Evolutionary conservation across 1,140 invertebrate species (phyloP).

Genomic region (Oreohelix idahoensis): DNA sequence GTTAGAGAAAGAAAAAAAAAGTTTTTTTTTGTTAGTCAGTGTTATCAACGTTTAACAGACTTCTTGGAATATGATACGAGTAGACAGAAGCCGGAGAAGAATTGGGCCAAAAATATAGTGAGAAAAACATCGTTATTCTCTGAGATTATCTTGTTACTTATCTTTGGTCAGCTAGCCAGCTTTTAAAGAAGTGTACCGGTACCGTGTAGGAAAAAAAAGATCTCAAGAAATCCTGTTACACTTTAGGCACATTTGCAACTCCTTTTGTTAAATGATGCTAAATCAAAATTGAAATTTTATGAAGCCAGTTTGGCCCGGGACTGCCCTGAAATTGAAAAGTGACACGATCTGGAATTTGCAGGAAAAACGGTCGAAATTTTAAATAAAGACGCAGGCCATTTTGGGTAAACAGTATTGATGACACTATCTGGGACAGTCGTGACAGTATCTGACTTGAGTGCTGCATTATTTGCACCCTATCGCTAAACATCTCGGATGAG

Average conservation of each 20-base stretch:
- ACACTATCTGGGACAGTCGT: conserved; percentile 9
- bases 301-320: background rate
- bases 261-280: background rate
- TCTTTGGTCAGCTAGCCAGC: too few relatives aligned
- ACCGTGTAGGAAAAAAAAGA: too few relatives aligned
- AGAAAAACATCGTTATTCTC: too few relatives aligned
- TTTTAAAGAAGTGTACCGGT: too few relatives aligned
- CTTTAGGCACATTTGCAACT: background rate
- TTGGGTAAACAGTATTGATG: conserved; percentile 3
- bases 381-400: conserved; percentile 15
- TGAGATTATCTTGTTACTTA: too few relatives aligned
- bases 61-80: too few relatives aligned
- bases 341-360: background rate
- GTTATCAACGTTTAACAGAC: too few relatives aligned
- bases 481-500: conserved; percentile 23
- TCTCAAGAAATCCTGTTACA: too few relatives aligned
- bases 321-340: background rate
- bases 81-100: too few relatives aligned
- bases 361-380: conserved; percentile 9
- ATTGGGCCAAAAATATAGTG: too few relatives aligned
- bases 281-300: conserved; percentile 12
- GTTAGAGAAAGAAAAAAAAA: too few relatives aligned
- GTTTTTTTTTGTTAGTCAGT: too few relatives aligned
- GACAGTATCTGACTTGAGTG: conserved; percentile 18
- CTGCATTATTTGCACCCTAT: conserved; percentile 25